Conservation (phyloP, 2,113 vertebrate species). For the Haliaeetus leucogaster region DNA sequence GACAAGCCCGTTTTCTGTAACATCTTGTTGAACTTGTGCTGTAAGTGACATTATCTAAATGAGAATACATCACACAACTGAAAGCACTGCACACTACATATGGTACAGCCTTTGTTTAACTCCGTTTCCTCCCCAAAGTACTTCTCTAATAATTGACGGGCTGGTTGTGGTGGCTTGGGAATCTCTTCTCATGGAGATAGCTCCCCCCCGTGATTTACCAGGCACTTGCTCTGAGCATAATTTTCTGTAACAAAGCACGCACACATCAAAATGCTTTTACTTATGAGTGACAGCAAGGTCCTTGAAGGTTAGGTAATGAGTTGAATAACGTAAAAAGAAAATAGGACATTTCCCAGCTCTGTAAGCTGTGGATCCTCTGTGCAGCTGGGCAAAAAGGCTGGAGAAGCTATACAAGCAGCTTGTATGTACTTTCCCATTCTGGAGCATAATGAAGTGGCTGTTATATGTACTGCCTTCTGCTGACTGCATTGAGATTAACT, state of each 20-base stretch:
- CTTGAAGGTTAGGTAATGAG: not conserved
- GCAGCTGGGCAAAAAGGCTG: not conserved
- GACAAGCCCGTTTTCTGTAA: not conserved
- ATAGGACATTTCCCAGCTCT: rapidly evolving
- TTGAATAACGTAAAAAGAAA: not conserved
- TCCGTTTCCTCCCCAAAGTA: rapidly evolving
- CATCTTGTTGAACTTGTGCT: not conserved
- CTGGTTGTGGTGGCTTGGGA: not conserved
- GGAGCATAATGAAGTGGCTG: not conserved
- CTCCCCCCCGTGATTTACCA: rapidly evolving
- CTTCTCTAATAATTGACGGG: not conserved
- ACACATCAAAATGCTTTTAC: not conserved
- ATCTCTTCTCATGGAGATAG: not conserved
- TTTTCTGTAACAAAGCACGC: not conserved
- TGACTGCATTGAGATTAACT: not conserved
- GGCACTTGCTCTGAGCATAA: not conserved
- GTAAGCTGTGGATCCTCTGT: not conserved
- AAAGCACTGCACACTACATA: rapidly evolving
- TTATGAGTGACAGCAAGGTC: not conserved
- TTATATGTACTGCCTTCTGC: rapidly evolving
- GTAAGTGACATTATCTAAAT: not conserved
- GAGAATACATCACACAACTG: rapidly evolving
- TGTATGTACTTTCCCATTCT: too few species aligned
- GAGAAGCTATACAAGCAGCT: not conserved
- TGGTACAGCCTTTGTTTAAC: not conserved